Percentiles rank a stretch among this genome's conserved stretches.
Conservation (phyloP, 2,113 vertebrate genomes). For the Ptilorrhoa leucosticta region DNA sequence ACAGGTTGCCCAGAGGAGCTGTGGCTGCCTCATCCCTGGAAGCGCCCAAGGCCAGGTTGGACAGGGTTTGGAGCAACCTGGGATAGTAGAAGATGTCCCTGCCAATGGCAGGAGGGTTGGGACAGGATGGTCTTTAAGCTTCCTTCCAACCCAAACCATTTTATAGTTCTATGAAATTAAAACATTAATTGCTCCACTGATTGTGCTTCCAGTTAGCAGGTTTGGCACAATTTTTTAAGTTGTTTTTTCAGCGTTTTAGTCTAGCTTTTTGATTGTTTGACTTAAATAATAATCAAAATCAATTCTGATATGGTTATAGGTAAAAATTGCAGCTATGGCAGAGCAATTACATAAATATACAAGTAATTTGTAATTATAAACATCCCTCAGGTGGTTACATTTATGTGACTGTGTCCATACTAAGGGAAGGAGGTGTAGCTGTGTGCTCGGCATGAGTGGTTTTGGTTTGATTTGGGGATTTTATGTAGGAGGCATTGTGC, state of each 20-base stretch:
- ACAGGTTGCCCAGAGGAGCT: background rate
- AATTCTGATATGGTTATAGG: background rate
- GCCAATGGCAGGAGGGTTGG: background rate
- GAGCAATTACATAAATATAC: background rate
- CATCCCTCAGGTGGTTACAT: background rate
- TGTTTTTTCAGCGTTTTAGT: background rate
- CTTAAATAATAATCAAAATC: background rate
- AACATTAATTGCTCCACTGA: background rate
- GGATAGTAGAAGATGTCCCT: background rate
- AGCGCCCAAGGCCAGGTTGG: background rate
- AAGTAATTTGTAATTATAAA: background rate
- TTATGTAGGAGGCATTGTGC: background rate
- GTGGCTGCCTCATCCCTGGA: background rate
- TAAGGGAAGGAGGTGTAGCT: background rate
- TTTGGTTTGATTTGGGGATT: background rate
- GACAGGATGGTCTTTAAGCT: background rate
- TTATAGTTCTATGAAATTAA: background rate
- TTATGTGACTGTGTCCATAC: background rate
- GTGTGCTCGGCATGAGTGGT: background rate
- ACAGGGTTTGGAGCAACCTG: accelerated
- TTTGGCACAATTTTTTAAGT: background rate
- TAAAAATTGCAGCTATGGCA: background rate
- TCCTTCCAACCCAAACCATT: background rate
- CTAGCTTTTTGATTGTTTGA: background rate
- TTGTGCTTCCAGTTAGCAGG: background rate